Evolutionary conservation across 2,888 invertebrate species (phyloP).

Genomic region (Amitus sp.): DNA sequence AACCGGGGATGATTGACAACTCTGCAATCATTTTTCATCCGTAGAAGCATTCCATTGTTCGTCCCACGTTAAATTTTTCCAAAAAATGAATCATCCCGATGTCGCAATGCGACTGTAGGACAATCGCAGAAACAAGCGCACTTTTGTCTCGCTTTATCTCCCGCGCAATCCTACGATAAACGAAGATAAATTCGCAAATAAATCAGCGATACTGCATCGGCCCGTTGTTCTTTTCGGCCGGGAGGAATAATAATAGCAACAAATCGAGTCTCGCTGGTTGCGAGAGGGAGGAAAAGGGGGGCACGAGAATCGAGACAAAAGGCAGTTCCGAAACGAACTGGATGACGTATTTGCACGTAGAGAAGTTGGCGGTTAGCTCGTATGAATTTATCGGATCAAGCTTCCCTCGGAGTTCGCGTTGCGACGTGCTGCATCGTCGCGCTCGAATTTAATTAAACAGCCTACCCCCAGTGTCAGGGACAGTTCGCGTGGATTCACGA

Average conservation of each 20-base stretch:
- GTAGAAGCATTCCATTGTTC: too few relatives aligned
- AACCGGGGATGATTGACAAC: too few relatives aligned
- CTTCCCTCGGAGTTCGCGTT: conserved; percentile 32
- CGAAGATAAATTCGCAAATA: conserved; percentile 37
- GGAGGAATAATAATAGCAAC: conserved; percentile 29
- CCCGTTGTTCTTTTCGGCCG: conserved; percentile 20
- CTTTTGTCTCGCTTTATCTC: conserved; percentile 22
- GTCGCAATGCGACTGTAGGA: conserved; percentile 13
- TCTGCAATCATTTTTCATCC: too few relatives aligned
- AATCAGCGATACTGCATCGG: conserved; percentile 29
- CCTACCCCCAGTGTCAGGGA: conserved; percentile 41
- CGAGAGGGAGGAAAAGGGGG: neutral
- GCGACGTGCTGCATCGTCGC: conserved; percentile 38
- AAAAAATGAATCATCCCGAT: conserved; percentile 22
- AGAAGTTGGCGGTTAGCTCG: conserved; percentile 32
- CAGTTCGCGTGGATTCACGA: conserved; percentile 55
- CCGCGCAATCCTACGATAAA: conserved; percentile 31
- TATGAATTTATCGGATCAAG: conserved; percentile 50
- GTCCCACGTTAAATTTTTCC: neutral
- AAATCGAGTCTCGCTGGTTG: conserved; percentile 10
- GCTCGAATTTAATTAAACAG: conserved; percentile 63
- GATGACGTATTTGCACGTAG: conserved; percentile 23
- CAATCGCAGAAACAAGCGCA: conserved; percentile 25
- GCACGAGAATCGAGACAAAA: conserved; percentile 23
- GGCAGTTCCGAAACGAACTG: conserved; percentile 13